phyloP scores from a whole-genome alignment of 1,140 invertebrate species.

The Philaenus spumarius region DNA sequence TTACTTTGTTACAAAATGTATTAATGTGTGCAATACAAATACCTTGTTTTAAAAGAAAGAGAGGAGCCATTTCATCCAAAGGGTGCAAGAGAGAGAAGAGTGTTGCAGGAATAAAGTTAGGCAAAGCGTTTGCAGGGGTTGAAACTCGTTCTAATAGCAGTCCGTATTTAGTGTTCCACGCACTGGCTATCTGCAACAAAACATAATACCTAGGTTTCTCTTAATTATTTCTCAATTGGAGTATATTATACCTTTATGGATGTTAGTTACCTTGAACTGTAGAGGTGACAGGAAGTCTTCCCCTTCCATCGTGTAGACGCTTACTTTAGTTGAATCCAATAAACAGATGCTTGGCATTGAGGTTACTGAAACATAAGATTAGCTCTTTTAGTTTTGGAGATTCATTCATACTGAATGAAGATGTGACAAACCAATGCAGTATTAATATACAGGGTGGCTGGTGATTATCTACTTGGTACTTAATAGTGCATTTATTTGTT shows the following conservation, averaged over 20 bases:
- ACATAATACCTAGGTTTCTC: neutral
- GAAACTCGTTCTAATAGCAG: slow-evolving; percentile 56
- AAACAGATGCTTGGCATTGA: slow-evolving; percentile 56
- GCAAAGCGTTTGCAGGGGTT: neutral
- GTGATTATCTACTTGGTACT: too few relatives aligned
- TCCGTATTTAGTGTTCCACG: slow-evolving; percentile 72
- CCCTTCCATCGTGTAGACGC: slow-evolving; percentile 69
- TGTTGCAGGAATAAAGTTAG: slow-evolving; percentile 45
- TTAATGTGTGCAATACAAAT: too few relatives aligned
- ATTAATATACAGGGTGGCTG: too few relatives aligned
- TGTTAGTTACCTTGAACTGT: slow-evolving; percentile 71
- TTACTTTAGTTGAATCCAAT: slow-evolving; percentile 67
- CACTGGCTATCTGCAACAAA: slow-evolving; percentile 41
- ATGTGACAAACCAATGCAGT: too few relatives aligned
- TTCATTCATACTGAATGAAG: too few relatives aligned
- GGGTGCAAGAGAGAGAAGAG: slow-evolving; percentile 82
- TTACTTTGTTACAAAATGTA: too few relatives aligned
- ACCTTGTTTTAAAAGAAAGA: slow-evolving; percentile 61
- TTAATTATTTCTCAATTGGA: slow-evolving; percentile 16
- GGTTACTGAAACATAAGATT: slow-evolving; percentile 18
- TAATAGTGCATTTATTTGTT: too few relatives aligned
- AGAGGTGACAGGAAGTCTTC: slow-evolving; percentile 75
- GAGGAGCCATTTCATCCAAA: slow-evolving; percentile 79
- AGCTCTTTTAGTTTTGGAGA: too few relatives aligned
- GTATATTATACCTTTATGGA: neutral